Percentiles rank a stretch among this genome's conserved stretches.
Conservation (phyloP, 2,113 vertebrate genomes). For the Agapornis roseicollis region DNA sequence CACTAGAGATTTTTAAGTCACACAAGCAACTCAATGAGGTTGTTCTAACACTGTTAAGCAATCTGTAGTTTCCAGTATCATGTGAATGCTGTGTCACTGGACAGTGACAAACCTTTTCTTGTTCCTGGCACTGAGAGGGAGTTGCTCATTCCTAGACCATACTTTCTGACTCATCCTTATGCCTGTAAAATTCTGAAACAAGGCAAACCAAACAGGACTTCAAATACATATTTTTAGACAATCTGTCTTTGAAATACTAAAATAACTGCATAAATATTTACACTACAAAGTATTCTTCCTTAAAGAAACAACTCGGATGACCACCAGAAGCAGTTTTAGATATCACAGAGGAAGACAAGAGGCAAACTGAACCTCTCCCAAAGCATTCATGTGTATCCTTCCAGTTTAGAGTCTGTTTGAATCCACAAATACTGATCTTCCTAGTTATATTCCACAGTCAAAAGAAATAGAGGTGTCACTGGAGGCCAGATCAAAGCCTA, state of each 20-base stretch:
- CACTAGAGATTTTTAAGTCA: not conserved
- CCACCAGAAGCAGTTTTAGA: not conserved
- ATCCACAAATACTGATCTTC: not conserved
- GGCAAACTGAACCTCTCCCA: not conserved
- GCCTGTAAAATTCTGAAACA: not conserved
- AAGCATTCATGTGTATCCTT: not conserved
- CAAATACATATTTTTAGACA: not conserved
- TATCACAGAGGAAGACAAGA: not conserved
- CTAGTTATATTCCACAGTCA: not conserved
- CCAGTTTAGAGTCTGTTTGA: not conserved
- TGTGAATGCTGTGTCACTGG: slow-evolving; percentile 17
- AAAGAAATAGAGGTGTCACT: not conserved
- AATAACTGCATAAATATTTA: not conserved
- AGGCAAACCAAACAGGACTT: not conserved
- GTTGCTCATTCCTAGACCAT: not conserved
- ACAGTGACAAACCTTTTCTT: not conserved
- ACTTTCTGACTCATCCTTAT: not conserved
- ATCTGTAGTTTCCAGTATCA: not conserved
- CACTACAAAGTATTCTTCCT: not conserved
- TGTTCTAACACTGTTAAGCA: not conserved
- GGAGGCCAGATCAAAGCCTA: not conserved
- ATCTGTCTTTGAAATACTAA: not conserved
- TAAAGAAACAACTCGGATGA: not conserved
- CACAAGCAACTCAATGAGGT: not conserved
- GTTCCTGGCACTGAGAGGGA: not conserved